Conservation (phyloP, 2,888 invertebrate genomes). For the Pteria penguin region DNA sequence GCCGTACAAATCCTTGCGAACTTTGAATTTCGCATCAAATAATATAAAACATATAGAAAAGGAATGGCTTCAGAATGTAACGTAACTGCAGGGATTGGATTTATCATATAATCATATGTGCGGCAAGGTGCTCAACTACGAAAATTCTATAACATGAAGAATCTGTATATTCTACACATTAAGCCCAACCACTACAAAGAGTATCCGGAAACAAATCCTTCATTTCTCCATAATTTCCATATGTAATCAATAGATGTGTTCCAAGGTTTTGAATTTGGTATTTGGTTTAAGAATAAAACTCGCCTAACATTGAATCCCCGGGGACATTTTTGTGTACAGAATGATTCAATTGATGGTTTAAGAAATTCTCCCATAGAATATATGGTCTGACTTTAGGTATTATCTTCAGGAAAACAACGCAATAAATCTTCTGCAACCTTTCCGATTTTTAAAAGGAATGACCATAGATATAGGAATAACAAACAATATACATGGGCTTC, state of each 20-base stretch:
- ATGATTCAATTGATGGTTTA: background rate
- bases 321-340: background rate
- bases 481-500: background rate
- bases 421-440: background rate
- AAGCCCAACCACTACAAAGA: background rate
- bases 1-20: background rate
- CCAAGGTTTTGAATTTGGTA: background rate
- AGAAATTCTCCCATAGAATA: background rate
- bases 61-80: background rate
- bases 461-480: background rate
- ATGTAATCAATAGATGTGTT: background rate
- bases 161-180: background rate
- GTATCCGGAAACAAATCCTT: background rate
- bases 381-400: background rate
- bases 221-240: background rate
- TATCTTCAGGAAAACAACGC: background rate
- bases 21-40: background rate
- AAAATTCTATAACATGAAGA: background rate
- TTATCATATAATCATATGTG: background rate
- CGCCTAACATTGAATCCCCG: background rate
- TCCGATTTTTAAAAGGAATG: background rate
- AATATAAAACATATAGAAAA: background rate
- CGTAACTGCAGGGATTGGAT: background rate
- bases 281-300: background rate
- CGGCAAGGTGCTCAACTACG: background rate